phyloP scores from a whole-genome alignment of 2,797 vertebrate genomes.

The Gymnothorax javanicus region DNA sequence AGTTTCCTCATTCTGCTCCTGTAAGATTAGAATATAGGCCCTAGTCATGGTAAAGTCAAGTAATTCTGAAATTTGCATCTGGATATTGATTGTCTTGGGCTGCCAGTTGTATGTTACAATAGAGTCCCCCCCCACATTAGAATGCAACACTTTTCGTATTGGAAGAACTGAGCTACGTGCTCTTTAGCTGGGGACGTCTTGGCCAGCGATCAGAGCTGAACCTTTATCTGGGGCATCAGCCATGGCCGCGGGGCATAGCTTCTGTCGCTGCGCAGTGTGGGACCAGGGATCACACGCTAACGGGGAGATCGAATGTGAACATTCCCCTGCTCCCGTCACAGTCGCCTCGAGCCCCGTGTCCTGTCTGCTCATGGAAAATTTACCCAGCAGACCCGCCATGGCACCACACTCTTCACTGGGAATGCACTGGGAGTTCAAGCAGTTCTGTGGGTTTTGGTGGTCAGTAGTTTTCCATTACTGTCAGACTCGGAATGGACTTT shows the following conservation, averaged over 20 bases:
- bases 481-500: background rate
- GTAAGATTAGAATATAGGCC: background rate
- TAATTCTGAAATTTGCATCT: background rate
- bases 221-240: conserved; percentile 1
- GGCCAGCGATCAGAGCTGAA: background rate
- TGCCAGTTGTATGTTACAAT: background rate
- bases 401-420: background rate
- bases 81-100: background rate
- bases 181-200: background rate
- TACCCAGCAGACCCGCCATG: background rate
- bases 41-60: background rate
- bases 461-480: conserved; percentile 9
- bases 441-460: background rate
- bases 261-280: background rate
- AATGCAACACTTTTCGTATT: background rate
- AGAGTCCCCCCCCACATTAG: background rate
- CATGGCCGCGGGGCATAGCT: background rate
- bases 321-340: background rate
- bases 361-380: background rate
- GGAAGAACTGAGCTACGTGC: background rate
- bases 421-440: background rate
- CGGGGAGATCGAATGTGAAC: background rate
- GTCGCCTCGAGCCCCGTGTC: background rate
- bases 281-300: background rate
- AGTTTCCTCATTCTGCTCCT: background rate